These are phyloP conservation scores for Mustela lutreola DNA, from an alignment of 2,113 vertebrate genomes.

Conservation along the genomic window DNA sequence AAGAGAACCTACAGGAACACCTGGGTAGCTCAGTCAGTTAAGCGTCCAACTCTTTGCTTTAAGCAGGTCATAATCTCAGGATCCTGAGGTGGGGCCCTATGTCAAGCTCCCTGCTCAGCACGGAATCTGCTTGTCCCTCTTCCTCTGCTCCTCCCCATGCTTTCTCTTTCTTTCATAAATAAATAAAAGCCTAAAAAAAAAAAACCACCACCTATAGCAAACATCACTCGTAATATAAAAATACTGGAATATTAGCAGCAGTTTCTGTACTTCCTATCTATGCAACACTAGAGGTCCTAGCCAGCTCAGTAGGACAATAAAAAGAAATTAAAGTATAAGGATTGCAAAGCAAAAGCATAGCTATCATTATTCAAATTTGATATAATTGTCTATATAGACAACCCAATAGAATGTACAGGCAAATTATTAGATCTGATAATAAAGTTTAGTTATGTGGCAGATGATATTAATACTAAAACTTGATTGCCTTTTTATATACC, in stretches of 20 bases:
- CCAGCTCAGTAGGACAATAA: background rate
- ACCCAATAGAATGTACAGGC: background rate
- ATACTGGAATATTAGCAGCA: background rate
- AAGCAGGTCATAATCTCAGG: background rate
- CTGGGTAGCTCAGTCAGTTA: background rate
- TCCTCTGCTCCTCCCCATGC: background rate
- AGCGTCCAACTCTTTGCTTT: background rate
- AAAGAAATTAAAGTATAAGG: background rate
- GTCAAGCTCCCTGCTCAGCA: background rate
- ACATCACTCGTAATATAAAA: background rate
- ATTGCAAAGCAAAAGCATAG: background rate
- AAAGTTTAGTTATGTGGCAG: background rate
- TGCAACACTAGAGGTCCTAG: background rate
- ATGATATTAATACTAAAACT: background rate
- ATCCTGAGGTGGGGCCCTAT: background rate
- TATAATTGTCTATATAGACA: background rate
- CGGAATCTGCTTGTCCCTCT: background rate
- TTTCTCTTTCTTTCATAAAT: background rate
- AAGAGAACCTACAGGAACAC: background rate
- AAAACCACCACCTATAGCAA: background rate
- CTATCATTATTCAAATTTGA: background rate
- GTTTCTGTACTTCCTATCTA: background rate
- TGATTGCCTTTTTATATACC: background rate
- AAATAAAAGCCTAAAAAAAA: background rate
- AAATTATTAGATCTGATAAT: background rate